These are phyloP conservation scores for Gisinianus flammeolus DNA, from an alignment of 2,888 invertebrate species.

Conservation along the genomic window DNA sequence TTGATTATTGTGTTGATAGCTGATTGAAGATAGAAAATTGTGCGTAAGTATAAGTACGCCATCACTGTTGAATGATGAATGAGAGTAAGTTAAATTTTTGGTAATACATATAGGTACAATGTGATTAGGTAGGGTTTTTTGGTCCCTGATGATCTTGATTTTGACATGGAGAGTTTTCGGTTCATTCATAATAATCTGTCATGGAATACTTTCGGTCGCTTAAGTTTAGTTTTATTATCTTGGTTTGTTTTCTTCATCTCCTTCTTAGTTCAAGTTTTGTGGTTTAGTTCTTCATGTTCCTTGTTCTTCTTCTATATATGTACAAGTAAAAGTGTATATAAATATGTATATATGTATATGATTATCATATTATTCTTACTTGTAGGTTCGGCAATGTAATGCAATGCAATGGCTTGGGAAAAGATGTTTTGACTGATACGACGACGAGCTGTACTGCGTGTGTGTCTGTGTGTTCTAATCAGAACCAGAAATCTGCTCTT, in stretches of 20 bases:
- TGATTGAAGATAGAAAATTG: too few relatives aligned
- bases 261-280: constrained; percentile 5
- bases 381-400: background rate
- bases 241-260: background rate
- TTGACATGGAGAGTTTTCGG: constrained; percentile 6
- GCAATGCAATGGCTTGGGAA: constrained; percentile 13
- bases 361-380: background rate
- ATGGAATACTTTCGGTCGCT: background rate
- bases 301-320: background rate
- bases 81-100: too few relatives aligned
- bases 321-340: background rate
- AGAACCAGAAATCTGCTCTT: constrained; percentile 18
- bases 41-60: too few relatives aligned
- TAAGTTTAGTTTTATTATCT: constrained; percentile 17
- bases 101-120: too few relatives aligned
- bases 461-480: constrained; percentile 20
- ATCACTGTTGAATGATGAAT: too few relatives aligned
- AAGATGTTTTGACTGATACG: constrained; percentile 26
- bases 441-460: background rate
- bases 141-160: constrained; percentile 27
- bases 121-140: too few relatives aligned
- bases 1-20: too few relatives aligned
- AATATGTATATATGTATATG: too few relatives aligned
- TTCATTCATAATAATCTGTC: constrained; percentile 10
- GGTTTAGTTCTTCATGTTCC: background rate